These are phyloP conservation scores for Hucho hucho DNA, from an alignment of 2,113 vertebrate genomes.

Conservation along the genomic window DNA sequence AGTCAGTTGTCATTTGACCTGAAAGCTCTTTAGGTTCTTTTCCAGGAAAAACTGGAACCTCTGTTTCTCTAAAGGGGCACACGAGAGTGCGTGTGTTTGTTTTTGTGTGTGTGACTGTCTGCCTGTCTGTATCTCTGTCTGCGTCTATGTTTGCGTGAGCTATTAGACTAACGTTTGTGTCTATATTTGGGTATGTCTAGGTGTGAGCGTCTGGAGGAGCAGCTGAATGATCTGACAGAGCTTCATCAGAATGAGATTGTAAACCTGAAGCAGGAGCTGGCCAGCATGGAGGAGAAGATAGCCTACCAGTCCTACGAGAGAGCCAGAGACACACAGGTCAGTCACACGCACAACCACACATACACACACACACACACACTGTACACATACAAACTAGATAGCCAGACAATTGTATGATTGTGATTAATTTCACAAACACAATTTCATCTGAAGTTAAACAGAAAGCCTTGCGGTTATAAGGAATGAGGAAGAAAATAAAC, in stretches of 20 bases:
- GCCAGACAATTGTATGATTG: neutral
- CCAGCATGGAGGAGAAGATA: constrained; percentile 99
- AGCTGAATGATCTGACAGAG: constrained; percentile 97
- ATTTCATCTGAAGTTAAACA: constrained; percentile 13
- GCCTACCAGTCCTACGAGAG: constrained; percentile 96
- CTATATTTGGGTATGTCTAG: constrained; percentile 66
- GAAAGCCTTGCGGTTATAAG: neutral
- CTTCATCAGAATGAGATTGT: constrained; percentile 99
- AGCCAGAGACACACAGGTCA: constrained; percentile 79
- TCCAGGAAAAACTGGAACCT: constrained; percentile 32
- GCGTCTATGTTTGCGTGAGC: neutral
- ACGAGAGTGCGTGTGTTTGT: neutral
- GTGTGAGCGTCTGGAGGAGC: constrained; percentile 95
- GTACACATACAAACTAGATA: too few relatives aligned
- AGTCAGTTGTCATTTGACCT: constrained; percentile 46
- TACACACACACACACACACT: too few relatives aligned
- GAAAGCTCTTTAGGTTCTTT: constrained; percentile 34
- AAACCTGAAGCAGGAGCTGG: constrained; percentile 96
- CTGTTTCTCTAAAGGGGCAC: constrained; percentile 12
- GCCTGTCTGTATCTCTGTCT: neutral
- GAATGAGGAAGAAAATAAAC: neutral
- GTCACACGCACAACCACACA: constrained; percentile 7
- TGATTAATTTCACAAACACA: neutral
- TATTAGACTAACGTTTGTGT: neutral
- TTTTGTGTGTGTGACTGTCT: neutral